phyloP scores from a whole-genome alignment of 1,140 invertebrate genomes.

The Grapholita molesta region DNA sequence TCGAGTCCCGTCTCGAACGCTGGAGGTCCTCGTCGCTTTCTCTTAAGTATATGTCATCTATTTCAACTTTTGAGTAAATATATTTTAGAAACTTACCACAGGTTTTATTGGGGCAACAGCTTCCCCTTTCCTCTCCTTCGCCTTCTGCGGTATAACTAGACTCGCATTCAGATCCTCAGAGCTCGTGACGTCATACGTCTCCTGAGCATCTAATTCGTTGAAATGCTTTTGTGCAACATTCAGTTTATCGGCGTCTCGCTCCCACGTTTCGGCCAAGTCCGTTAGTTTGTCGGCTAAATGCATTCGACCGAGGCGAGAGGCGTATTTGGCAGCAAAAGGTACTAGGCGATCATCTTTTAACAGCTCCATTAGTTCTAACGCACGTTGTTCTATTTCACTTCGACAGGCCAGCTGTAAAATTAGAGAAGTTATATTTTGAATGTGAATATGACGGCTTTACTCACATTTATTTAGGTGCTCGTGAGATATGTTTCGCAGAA shows the following conservation, averaged over 20 bases:
- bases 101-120: slow-evolving; percentile 59
- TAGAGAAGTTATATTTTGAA: slow-evolving; percentile 12
- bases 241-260: slow-evolving; percentile 49
- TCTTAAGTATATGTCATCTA: no score
- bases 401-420: slow-evolving; percentile 86
- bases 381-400: slow-evolving; percentile 90
- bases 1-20: no score
- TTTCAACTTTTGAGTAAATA: no score
- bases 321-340: slow-evolving; percentile 92
- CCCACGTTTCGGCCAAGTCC: slow-evolving; percentile 54
- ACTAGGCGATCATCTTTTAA: slow-evolving; percentile 87
- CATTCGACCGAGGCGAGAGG: slow-evolving; percentile 85
- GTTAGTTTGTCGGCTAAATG: slow-evolving; percentile 87
- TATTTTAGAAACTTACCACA: slow-evolving; percentile 46
- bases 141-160: slow-evolving; percentile 65
- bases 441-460: background rate
- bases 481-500: no score
- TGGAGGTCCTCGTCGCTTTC: no score
- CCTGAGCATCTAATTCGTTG: slow-evolving; percentile 54
- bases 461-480: background rate
- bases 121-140: slow-evolving; percentile 53
- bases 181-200: slow-evolving; percentile 64
- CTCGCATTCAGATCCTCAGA: slow-evolving; percentile 60
- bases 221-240: slow-evolving; percentile 53
- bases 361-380: slow-evolving; percentile 91